Percentiles rank a stretch among this genome's conserved stretches.
phyloP scores from a whole-genome alignment of 2,113 vertebrate species.

The Neomonachus schauinslandi region DNA sequence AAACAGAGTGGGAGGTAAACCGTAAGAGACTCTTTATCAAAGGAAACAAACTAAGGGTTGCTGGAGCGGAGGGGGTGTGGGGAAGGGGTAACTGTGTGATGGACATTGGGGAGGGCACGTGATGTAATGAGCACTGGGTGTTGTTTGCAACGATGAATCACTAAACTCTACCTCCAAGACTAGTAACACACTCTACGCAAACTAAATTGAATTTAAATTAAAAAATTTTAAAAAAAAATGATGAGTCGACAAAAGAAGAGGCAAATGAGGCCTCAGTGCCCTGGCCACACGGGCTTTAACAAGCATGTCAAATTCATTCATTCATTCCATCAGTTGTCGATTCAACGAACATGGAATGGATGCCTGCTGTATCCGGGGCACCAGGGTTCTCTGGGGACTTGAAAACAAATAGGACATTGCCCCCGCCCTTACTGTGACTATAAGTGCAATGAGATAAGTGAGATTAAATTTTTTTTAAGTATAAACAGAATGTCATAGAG shows the following conservation, averaged over 20 bases:
- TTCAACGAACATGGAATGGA: neutral
- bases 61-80: neutral
- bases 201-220: neutral
- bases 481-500: neutral
- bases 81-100: neutral
- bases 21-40: neutral
- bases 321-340: neutral
- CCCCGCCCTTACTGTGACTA: neutral
- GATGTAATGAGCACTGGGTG: neutral
- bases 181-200: neutral
- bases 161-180: neutral
- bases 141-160: neutral
- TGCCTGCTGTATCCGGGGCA: neutral
- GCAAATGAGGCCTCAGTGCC: neutral
- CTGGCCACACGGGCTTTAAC: fast-evolving
- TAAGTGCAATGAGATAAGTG: neutral
- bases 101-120: neutral
- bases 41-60: neutral
- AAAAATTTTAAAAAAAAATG: neutral
- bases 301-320: neutral
- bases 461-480: neutral
- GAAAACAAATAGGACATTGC: neutral
- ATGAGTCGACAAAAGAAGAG: neutral
- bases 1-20: neutral
- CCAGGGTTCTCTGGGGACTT: neutral